Conservation (phyloP, 37 sponge, comb jelly and placozoan genomes). For the Petrosia ficiformis region DNA sequence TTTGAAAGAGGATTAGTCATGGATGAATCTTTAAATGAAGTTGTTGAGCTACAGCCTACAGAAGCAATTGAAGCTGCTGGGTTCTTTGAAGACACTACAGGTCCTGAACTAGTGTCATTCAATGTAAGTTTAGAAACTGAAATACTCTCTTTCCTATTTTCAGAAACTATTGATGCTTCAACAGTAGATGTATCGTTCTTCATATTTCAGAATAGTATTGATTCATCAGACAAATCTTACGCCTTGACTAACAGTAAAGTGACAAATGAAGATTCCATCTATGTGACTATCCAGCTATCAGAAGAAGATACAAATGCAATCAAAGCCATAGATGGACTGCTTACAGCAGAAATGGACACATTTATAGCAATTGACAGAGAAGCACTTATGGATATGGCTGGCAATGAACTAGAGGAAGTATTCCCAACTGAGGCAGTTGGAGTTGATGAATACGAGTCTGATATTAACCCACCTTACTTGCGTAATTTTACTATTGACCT, state of each 20-base stretch:
- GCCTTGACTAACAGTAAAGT: conserved; percentile 48
- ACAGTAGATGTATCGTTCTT: conserved; percentile 77
- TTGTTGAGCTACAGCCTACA: conserved; percentile 27
- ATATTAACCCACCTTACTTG: conserved; percentile 57
- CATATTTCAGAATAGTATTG: conserved; percentile 69
- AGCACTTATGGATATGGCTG: conserved; percentile 65
- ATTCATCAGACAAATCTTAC: conserved; percentile 41
- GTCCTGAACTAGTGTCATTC: conserved; percentile 57
- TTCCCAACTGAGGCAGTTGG: conserved; percentile 32
- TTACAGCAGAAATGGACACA: conserved; percentile 46
- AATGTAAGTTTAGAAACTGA: conserved; percentile 54
- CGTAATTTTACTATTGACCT: conserved; percentile 75
- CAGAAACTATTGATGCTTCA: conserved; percentile 79
- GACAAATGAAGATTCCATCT: conserved; percentile 53
- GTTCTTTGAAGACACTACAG: conserved; percentile 57
- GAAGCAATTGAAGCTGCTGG: conserved; percentile 12
- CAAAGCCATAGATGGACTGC: conserved; percentile 69
- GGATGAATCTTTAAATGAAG: conserved; percentile 76
- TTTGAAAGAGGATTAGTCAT: conserved; percentile 51
- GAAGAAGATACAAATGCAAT: conserved; percentile 70
- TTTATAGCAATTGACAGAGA: conserved; percentile 72
- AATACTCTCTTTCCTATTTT: conserved; percentile 56
- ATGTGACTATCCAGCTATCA: conserved; percentile 59
- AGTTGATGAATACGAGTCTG: conserved; percentile 34
- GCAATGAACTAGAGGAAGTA: conserved; percentile 67